Base-by-base conservation (phyloP, 2,113 vertebrate species). In the Poecilia latipinna region DNA sequence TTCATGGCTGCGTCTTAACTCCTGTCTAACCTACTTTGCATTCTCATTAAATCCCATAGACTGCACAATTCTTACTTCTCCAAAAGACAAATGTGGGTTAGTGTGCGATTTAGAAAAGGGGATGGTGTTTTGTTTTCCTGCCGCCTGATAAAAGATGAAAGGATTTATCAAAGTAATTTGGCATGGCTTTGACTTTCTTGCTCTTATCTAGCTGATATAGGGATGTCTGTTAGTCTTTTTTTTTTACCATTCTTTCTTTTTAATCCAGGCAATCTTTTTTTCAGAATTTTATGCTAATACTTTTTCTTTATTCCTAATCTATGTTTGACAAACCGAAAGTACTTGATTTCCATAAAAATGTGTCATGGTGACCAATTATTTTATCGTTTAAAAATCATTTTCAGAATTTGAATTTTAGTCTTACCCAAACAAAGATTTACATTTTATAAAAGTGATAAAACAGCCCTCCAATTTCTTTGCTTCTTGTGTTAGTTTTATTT, bases 21-120 rank as follows among this genome's bases (percentile, higher is more conserved):
- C 60, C 42, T 61, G 22, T 63, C 64, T 80, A 75, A 78, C 78
- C 76, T 80, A 71, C 62, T 75, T 80, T 42, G 48, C 63, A 79
- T 42, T 48, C 66, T 15, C 68, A 66, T 61, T 72, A 72, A 74
- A 77, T 75, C 65, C 79, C 71, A 65, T 0, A 68, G 66, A 75
- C 31, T 69, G 37, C 33, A 68, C 10, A 67, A 44, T 61, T 71
- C 61, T 72, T 33, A 26, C 65, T 78, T 61, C 24, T 61, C 60
- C 61, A 74, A 61, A 62, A 74, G 31, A 73, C 57, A 70, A 75
- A 69, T 70, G 11, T 79, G 29, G 33, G 54, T 74, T 54, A 61
- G 81, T 73, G 72, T 66, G 32, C 66, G 44, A 72, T 70, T 1
- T 75, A 39, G 13, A 44, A 63, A 29, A 37, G 61, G 28, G 35